Conservation (phyloP, 2,888 invertebrate genomes). For the Leptura quadrifasciata region DNA sequence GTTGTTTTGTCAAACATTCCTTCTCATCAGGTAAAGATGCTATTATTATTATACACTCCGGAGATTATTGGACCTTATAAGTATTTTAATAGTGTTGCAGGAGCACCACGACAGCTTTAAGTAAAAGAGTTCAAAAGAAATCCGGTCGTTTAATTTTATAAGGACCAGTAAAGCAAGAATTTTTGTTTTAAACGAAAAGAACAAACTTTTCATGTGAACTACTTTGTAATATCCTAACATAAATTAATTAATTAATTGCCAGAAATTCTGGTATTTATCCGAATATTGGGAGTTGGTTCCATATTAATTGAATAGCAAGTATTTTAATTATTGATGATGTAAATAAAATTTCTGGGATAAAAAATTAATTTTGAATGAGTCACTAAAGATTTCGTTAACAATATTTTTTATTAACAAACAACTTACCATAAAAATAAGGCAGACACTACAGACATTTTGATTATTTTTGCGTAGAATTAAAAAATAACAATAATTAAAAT, state of each 20-base stretch:
- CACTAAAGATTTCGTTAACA: too few species aligned
- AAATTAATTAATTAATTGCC: not conserved
- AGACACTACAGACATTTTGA: too few species aligned
- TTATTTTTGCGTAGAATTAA: too few species aligned
- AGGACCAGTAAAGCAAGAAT: not conserved
- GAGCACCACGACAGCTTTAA: slow-evolving; percentile 11
- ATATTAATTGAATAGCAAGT: too few species aligned
- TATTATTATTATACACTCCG: slow-evolving; percentile 33
- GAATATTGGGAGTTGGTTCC: not conserved
- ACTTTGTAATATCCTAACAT: not conserved
- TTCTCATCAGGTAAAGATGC: slow-evolving; percentile 67
- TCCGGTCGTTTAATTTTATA: slow-evolving; percentile 26
- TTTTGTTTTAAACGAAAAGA: not conserved
- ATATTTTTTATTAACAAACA: too few species aligned
- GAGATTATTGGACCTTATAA: slow-evolving; percentile 39
- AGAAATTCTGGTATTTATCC: not conserved
- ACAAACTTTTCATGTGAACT: not conserved
- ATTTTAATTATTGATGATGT: too few species aligned
- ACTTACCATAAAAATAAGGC: too few species aligned
- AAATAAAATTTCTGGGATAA: too few species aligned
- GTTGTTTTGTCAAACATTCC: slow-evolving; percentile 65
- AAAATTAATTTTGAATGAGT: too few species aligned
- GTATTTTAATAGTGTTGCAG: slow-evolving; percentile 32
- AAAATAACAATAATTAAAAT: too few species aligned
- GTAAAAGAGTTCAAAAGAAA: slow-evolving; percentile 15